These are phyloP conservation scores for Oenanthe melanoleuca DNA, from an alignment of 2,113 vertebrate genomes.

Conservation along the genomic window DNA sequence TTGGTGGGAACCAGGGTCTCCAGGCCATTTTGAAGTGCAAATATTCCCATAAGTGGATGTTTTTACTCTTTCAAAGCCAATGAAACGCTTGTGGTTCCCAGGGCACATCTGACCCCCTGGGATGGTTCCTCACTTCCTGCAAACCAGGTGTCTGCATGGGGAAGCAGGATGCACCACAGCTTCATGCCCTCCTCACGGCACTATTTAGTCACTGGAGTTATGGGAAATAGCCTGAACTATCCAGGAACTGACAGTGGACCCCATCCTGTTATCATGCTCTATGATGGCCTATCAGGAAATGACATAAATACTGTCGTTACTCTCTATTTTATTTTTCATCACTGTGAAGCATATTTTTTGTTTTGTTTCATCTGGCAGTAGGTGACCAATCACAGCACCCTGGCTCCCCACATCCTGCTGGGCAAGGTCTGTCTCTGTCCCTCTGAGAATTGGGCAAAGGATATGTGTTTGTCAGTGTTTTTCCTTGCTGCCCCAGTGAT, in stretches of 20 bases:
- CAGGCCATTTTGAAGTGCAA: background rate
- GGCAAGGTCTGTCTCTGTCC: background rate
- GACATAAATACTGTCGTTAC: constrained; percentile 42
- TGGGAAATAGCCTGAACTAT: constrained; percentile 62
- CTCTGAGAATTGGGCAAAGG: constrained; percentile 43
- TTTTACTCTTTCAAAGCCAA: background rate
- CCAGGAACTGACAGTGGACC: constrained; percentile 69
- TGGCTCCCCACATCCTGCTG: constrained; percentile 61
- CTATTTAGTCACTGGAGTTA: constrained; percentile 58
- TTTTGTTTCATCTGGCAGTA: constrained; percentile 22
- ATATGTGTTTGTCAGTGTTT: constrained; percentile 37
- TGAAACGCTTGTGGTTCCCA: background rate
- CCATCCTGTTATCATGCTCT: constrained; percentile 74
- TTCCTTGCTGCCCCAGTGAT: constrained; percentile 48
- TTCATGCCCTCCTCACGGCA: background rate
- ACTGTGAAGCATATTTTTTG: constrained; percentile 50
- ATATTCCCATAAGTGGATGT: background rate
- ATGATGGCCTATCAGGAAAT: constrained; percentile 66
- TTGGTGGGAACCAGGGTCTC: background rate
- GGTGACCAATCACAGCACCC: background rate
- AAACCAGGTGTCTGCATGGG: constrained; percentile 55
- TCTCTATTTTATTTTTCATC: constrained; percentile 51
- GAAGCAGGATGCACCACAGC: constrained; percentile 55
- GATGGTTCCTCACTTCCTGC: constrained; percentile 42
- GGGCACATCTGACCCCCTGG: background rate